Conservation (phyloP, 2,888 invertebrate genomes). For the Catocala nupta region DNA sequence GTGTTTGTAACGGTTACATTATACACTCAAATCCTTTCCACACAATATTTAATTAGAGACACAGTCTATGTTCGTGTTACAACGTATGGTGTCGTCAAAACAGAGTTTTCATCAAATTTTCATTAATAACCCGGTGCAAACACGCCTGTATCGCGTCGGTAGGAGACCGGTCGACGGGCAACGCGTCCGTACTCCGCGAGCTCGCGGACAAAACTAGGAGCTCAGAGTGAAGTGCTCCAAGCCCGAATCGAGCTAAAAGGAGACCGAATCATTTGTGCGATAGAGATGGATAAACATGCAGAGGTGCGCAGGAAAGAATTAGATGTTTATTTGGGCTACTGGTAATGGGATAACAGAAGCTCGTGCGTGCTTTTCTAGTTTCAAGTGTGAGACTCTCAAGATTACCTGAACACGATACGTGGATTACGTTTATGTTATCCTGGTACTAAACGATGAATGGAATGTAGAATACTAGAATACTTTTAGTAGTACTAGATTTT, state of each 20-base stretch:
- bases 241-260: constrained; percentile 71
- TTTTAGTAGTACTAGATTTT: too few species aligned
- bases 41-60: constrained; percentile 64
- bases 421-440: constrained; percentile 20
- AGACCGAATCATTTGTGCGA: constrained; percentile 59
- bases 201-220: constrained; percentile 80
- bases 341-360: constrained; percentile 81
- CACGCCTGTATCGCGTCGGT: constrained; percentile 68
- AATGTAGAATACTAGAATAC: too few species aligned
- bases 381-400: constrained; percentile 58
- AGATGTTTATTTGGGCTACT: constrained; percentile 84
- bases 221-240: constrained; percentile 58
- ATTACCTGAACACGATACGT: constrained; percentile 29
- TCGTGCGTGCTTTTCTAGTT: constrained; percentile 74
- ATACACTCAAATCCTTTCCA: constrained; percentile 62
- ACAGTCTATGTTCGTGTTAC: constrained; percentile 49
- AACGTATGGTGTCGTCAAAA: constrained; percentile 59
- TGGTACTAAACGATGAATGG: neutral
- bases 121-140: constrained; percentile 77
- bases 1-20: constrained; percentile 62
- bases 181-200: constrained; percentile 68
- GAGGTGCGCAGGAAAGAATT: constrained; percentile 86
- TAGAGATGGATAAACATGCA: constrained; percentile 70
- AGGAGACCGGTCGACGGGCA: constrained; percentile 26
- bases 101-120: constrained; percentile 74